Conservation (phyloP, 1,140 invertebrate genomes). For the Sinella curviseta region DNA sequence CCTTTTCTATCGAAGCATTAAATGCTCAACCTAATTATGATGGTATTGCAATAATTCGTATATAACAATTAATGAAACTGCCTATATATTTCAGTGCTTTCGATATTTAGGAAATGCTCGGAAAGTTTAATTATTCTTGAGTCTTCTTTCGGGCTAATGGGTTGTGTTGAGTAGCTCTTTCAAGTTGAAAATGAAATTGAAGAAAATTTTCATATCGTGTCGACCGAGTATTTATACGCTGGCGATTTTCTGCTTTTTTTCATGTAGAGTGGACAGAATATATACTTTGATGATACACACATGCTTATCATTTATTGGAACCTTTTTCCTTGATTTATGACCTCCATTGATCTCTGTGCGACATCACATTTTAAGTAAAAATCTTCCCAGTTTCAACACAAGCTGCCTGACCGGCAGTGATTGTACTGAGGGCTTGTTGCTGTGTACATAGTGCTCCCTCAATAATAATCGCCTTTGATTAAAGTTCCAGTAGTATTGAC, state of each 20-base stretch:
- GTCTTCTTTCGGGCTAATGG: neutral
- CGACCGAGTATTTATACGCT: constrained; percentile 5
- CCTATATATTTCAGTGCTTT: too few relatives aligned
- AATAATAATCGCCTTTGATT: too few relatives aligned
- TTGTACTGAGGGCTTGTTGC: too few relatives aligned
- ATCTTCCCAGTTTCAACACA: neutral
- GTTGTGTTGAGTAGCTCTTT: neutral
- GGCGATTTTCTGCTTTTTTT: neutral
- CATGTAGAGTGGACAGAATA: neutral
- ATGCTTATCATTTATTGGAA: neutral
- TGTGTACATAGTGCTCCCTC: too few relatives aligned
- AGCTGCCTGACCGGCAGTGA: neutral
- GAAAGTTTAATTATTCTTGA: neutral
- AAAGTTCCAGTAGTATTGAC: too few relatives aligned
- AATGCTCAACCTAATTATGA: too few relatives aligned
- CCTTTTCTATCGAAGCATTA: too few relatives aligned
- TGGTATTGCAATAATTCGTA: too few relatives aligned
- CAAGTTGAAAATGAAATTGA: constrained; percentile 14
- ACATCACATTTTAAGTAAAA: neutral
- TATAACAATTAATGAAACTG: too few relatives aligned
- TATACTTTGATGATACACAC: too few relatives aligned
- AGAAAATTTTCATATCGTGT: constrained; percentile 11
- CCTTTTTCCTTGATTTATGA: constrained; percentile 3
- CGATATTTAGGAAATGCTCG: too few relatives aligned
- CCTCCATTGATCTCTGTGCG: constrained; percentile 10